phyloP scores from a whole-genome alignment of 2,888 invertebrate genomes.

The Leptopilina syphax region DNA sequence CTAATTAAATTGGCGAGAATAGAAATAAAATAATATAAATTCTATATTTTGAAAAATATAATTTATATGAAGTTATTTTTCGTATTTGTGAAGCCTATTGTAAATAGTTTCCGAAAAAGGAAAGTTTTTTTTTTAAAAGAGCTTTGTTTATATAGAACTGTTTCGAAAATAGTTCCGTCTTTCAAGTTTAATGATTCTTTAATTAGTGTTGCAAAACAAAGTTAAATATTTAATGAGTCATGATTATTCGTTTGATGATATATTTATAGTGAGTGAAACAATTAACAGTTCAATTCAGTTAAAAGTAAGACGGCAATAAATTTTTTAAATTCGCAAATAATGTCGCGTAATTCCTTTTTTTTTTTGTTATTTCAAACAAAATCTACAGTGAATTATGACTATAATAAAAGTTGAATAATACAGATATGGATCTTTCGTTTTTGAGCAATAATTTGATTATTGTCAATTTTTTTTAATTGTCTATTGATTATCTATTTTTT shows the following conservation, averaged over 20 bases:
- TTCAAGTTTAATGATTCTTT: background rate
- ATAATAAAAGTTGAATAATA: too few species aligned
- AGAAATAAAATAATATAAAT: too few species aligned
- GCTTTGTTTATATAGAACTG: background rate
- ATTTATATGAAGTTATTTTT: background rate
- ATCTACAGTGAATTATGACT: background rate
- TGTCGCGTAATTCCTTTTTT: background rate
- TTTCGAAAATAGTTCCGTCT: background rate
- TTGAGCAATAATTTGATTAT: too few species aligned
- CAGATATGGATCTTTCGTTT: too few species aligned
- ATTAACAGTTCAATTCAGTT: too few species aligned
- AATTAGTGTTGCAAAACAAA: background rate
- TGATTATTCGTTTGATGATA: background rate
- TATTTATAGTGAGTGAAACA: too few species aligned
- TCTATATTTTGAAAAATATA: too few species aligned
- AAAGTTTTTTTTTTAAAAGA: background rate
- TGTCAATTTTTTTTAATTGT: too few species aligned
- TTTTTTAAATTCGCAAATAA: too few species aligned
- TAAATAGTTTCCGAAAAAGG: background rate
- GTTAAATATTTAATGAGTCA: conserved; percentile 4
- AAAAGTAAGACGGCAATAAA: too few species aligned
- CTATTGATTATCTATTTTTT: too few species aligned
- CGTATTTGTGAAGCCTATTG: background rate
- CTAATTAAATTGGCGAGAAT: too few species aligned
- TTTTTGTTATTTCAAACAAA: background rate